Base-by-base conservation (phyloP, 2,113 vertebrate species). In the Etheostoma cragini region DNA sequence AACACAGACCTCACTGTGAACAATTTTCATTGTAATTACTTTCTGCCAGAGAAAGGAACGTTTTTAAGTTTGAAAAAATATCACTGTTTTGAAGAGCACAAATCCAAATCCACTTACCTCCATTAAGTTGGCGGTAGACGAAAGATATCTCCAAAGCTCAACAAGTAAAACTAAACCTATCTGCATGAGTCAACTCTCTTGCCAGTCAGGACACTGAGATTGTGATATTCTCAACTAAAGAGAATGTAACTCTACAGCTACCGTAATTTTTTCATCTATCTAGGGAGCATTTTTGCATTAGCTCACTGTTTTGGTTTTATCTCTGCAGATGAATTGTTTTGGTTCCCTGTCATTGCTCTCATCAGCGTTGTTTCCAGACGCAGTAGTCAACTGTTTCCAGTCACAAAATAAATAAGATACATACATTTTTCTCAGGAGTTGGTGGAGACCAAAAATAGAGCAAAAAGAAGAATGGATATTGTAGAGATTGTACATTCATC, bases 81-180 rank as follows among this genome's bases (percentile, higher is more conserved):
- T 52, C 33, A 5, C 8, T 35, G 30, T 68, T 69, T 46, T 67
- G 14, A 33, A 45, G 46, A 19, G 49, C 21, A 38, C 17, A 61
- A 56, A 76, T 26, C 58, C 15, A 71, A 60, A 45, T 47, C 11
- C 38, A 47, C 16, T 61, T 11, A 16, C 50, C 6, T 30, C 16
- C 38, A 17, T 73, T 56, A 7, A 3, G 21, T 54, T 67, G 19
- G 19, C 12, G n/a, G 26, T 8, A 42, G 47, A n/a, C 13, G 45
- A 30, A 50, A 50, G n/a, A 65, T 30, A 50, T 70, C 38, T 53
- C 42, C 30, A 65, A 70, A 61, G 26, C 52, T 60, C 21, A 3
- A 24, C 24, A 64, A 77, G 80, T 58, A 17, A 69, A 80, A 63
- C 13, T 33, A 33, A 65, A 72, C 22, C 35, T 12, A 26, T 53